Evolutionary conservation across 2,888 invertebrate species (phyloP).

Genomic region (Anticlea derivata): DNA sequence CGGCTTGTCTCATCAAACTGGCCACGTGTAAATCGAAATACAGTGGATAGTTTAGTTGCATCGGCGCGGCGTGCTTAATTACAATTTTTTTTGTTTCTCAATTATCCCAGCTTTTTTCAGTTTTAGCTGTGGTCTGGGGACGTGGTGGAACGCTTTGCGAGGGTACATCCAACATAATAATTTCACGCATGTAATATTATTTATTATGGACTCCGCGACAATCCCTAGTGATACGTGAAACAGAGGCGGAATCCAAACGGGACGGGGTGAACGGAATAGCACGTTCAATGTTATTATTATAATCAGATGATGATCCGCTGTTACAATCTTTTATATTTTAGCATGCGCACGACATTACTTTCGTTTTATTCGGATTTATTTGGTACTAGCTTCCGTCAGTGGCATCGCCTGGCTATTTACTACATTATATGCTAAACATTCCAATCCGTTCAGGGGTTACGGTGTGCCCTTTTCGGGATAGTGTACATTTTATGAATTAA

Average conservation of each 20-base stretch:
- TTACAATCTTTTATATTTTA: background rate
- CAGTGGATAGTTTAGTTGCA: too few species aligned
- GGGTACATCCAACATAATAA: conserved; percentile 60
- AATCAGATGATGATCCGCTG: conserved; percentile 12
- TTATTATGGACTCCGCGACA: conserved; percentile 63
- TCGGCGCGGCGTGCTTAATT: too few species aligned
- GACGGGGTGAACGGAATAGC: conserved; percentile 38
- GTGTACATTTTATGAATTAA: too few species aligned
- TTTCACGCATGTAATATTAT: conserved; percentile 62
- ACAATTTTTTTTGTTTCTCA: too few species aligned
- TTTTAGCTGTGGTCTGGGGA: conserved; percentile 5
- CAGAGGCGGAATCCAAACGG: conserved; percentile 45
- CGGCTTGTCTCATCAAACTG: too few species aligned
- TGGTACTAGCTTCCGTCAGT: too few species aligned
- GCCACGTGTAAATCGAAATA: too few species aligned
- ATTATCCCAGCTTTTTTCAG: background rate
- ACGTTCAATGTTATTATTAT: conserved; percentile 30
- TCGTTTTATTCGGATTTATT: background rate
- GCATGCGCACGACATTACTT: background rate
- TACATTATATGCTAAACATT: too few species aligned
- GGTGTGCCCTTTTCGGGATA: too few species aligned
- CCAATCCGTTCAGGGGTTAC: too few species aligned
- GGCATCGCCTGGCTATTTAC: too few species aligned
- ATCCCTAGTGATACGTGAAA: conserved; percentile 54
- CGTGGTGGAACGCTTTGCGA: conserved; percentile 35